phyloP scores from a whole-genome alignment of 23 tunicate species.

The Ciona savignyi region DNA sequence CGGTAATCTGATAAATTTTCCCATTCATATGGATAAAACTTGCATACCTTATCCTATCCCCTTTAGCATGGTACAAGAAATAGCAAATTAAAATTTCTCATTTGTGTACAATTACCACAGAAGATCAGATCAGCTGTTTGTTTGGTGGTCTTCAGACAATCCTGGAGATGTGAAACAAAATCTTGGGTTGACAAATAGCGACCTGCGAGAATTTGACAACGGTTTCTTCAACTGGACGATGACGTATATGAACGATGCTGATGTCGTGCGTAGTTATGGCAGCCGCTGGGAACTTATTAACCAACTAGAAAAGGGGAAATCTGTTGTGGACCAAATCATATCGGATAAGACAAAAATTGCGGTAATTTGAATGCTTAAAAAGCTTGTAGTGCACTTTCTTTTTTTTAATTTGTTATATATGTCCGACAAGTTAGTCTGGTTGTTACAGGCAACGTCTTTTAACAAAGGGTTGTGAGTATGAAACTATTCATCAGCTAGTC shows the following conservation, averaged over 20 bases:
- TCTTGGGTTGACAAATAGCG: not conserved
- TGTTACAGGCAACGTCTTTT: too few relatives aligned
- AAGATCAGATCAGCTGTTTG: not conserved
- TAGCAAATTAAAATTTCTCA: too few relatives aligned
- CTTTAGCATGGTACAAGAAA: too few relatives aligned
- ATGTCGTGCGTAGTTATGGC: conserved; percentile 8
- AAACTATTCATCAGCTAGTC: too few relatives aligned
- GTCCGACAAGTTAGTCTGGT: too few relatives aligned
- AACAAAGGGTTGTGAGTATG: too few relatives aligned
- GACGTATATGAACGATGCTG: conserved; percentile 14
- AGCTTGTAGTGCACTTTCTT: too few relatives aligned
- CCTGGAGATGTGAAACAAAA: not conserved
- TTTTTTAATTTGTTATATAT: too few relatives aligned
- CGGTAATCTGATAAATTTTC: too few relatives aligned
- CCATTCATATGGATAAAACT: too few relatives aligned
- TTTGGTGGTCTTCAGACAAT: not conserved
- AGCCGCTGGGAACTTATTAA: not conserved
- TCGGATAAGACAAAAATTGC: not conserved
- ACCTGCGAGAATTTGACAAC: not conserved
- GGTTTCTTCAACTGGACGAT: conserved; percentile 16
- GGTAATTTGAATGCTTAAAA: too few relatives aligned
- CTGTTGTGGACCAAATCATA: conserved; percentile 6
- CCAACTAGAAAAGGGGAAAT: not conserved
- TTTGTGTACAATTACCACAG: not conserved
- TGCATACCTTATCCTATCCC: too few relatives aligned